Percentiles rank a stretch among this genome's conserved stretches.
phyloP scores from a whole-genome alignment of 2,888 invertebrate species.

The Polyploca ridens region DNA sequence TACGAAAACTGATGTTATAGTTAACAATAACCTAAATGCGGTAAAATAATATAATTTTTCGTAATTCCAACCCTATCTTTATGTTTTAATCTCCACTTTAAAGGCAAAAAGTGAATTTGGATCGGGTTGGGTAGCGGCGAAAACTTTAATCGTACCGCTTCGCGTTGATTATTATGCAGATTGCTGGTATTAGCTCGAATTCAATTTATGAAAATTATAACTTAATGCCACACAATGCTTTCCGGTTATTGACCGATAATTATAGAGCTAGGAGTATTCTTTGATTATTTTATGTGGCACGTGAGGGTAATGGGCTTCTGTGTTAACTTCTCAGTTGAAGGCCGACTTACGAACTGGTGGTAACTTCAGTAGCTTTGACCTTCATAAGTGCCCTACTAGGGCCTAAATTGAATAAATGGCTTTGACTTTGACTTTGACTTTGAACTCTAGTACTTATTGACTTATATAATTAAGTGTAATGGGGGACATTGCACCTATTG shows the following conservation, averaged over 20 bases:
- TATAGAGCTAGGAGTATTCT: constrained; percentile 41
- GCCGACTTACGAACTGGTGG: no score
- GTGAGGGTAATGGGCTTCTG: constrained; percentile 35
- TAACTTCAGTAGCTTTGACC: no score
- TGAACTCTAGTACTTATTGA: constrained; percentile 21
- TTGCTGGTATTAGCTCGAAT: constrained; percentile 66
- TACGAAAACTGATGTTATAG: no score
- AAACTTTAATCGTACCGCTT: constrained; percentile 44
- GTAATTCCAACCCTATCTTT: constrained; percentile 14
- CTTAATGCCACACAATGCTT: constrained; percentile 47
- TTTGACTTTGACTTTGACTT: no score
- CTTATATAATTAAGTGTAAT: neutral
- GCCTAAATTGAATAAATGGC: no score
- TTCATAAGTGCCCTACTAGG: no score
- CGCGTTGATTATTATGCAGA: constrained; percentile 59
- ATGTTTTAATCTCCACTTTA: constrained; percentile 20
- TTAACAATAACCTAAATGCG: neutral
- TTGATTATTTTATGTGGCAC: constrained; percentile 49
- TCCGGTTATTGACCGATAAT: constrained; percentile 57
- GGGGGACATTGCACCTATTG: neutral
- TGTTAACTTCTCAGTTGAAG: no score
- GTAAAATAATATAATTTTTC: neutral
- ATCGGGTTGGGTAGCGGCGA: constrained; percentile 33
- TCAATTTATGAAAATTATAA: constrained; percentile 76
- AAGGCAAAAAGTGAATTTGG: constrained; percentile 35